Percentiles rank a stretch among this genome's conserved stretches.
phyloP scores from a whole-genome alignment of 1,140 invertebrate genomes.

The Ceratosolen solmsi region DNA sequence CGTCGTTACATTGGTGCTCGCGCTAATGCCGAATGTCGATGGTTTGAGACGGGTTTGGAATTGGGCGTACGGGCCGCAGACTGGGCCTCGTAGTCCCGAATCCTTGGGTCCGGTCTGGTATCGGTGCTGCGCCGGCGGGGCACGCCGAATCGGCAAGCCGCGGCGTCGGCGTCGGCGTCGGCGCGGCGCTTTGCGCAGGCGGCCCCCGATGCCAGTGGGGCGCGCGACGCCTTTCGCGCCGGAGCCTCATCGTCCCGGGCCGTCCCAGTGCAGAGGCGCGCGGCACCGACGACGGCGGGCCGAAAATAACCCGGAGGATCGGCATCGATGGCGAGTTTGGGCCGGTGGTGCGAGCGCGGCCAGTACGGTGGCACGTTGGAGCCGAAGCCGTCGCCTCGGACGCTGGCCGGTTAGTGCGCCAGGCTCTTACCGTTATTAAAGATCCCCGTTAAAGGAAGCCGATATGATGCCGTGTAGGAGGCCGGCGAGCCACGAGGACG shows the following conservation, averaged over 20 bases:
- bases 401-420: too few relatives aligned
- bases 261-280: conserved; percentile 8
- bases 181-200: background rate
- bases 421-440: too few relatives aligned
- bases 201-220: conserved; percentile 18
- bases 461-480: too few relatives aligned
- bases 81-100: too few relatives aligned
- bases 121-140: background rate
- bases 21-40: too few relatives aligned
- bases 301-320: conserved; percentile 39
- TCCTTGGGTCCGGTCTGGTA: background rate
- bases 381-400: background rate
- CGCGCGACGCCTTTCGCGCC: conserved; percentile 12
- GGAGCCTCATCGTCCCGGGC: conserved; percentile 13
- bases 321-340: background rate
- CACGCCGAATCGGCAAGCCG: background rate
- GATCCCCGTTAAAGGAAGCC: too few relatives aligned
- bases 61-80: too few relatives aligned
- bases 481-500: too few relatives aligned
- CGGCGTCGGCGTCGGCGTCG: background rate
- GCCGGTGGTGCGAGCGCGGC: background rate
- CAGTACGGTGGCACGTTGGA: background rate
- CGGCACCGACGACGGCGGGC: conserved; percentile 6
- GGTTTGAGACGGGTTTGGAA: background rate
- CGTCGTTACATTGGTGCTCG: too few relatives aligned